phyloP scores from a whole-genome alignment of 2,797 vertebrate species.

The Platyrinchus mystaceus region DNA sequence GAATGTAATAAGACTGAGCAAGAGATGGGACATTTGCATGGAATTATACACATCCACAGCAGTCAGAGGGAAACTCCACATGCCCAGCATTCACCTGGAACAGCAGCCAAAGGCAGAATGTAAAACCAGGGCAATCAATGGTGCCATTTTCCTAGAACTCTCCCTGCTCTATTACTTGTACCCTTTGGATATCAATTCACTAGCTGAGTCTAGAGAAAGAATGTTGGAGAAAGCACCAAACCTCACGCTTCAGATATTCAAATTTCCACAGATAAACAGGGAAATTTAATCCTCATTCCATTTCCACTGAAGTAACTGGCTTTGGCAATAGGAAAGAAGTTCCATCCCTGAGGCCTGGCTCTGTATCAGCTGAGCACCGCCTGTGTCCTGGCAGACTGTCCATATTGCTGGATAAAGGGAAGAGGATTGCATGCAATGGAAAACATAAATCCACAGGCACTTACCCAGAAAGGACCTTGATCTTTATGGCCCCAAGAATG shows the following conservation, averaged over 20 bases:
- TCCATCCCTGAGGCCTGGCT: background rate
- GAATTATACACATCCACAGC: background rate
- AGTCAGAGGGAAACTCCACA: background rate
- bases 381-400: background rate
- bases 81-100: background rate
- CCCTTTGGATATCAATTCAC: background rate
- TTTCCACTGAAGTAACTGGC: background rate
- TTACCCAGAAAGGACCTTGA: conserved; percentile 40
- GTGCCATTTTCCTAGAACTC: background rate
- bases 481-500: background rate
- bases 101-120: background rate
- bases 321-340: background rate
- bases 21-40: background rate
- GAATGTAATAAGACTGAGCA: background rate
- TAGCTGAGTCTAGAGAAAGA: background rate
- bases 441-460: background rate
- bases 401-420: background rate
- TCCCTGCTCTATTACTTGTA: background rate
- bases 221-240: background rate
- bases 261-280: background rate
- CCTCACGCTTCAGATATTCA: background rate
- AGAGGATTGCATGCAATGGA: background rate
- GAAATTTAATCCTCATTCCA: background rate
- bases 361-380: background rate
- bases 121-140: background rate